phyloP scores from a whole-genome alignment of 2,113 vertebrate species.

The Coptodon bakossiorum region DNA sequence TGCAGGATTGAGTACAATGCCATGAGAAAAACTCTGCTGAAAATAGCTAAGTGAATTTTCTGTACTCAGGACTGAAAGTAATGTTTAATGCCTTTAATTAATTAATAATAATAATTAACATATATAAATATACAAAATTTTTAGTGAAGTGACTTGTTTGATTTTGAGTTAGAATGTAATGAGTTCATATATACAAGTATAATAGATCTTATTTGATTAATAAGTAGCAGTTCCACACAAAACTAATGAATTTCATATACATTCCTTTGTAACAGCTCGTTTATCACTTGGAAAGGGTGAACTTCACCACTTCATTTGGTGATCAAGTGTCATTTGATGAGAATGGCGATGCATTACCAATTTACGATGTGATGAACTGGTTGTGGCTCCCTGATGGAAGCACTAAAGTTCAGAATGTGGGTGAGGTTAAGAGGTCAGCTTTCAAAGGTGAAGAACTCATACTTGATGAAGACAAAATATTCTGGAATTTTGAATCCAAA shows the following conservation, averaged over 20 bases:
- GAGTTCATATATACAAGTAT: neutral
- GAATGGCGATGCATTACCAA: neutral
- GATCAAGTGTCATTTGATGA: neutral
- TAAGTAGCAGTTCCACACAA: neutral
- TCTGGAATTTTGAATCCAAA: neutral
- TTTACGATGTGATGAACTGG: neutral
- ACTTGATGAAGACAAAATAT: neutral
- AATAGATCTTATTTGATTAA: neutral
- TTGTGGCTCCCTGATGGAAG: neutral
- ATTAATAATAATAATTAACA: neutral
- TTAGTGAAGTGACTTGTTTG: neutral
- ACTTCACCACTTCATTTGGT: slow-evolving; percentile 46
- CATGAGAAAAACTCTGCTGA: neutral
- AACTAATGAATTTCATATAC: neutral
- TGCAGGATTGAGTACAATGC: neutral
- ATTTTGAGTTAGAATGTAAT: neutral
- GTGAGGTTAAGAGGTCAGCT: neutral
- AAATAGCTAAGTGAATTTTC: neutral
- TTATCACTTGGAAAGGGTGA: slow-evolving; percentile 59
- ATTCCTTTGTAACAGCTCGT: slow-evolving; percentile 28
- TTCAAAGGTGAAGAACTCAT: neutral
- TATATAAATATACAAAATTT: neutral
- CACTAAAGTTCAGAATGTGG: neutral
- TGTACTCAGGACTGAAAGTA: neutral
- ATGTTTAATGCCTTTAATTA: neutral